These are phyloP conservation scores for Aphidius colemani DNA, from an alignment of 2,888 invertebrate species.

Conservation along the genomic window DNA sequence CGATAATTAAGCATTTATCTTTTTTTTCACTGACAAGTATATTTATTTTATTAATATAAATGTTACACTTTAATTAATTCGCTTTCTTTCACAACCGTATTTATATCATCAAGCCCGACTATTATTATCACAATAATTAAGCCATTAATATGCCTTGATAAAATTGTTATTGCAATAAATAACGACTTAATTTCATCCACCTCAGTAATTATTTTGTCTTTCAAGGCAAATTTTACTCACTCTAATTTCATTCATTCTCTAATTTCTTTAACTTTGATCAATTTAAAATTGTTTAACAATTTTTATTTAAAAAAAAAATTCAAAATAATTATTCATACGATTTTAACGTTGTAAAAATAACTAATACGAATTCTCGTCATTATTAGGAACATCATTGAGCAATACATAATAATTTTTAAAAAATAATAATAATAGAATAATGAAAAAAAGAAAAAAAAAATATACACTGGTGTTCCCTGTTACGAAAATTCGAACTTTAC, in stretches of 20 bases:
- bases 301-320: background rate
- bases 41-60: background rate
- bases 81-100: background rate
- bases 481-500: constrained; percentile 20
- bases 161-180: background rate
- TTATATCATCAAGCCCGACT: background rate
- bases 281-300: background rate
- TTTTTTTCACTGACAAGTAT: constrained; percentile 11
- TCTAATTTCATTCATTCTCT: background rate
- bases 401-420: background rate
- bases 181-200: constrained; percentile 37
- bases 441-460: background rate
- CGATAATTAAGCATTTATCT: background rate
- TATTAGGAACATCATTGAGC: background rate
- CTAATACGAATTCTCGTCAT: constrained; percentile 8
- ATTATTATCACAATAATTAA: constrained; percentile 10
- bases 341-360: background rate
- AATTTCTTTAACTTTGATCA: background rate
- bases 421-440: background rate
- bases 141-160: background rate
- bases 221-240: constrained; percentile 25
- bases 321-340: background rate
- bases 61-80: background rate
- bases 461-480: background rate
- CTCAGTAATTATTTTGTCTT: constrained; percentile 56